Base-by-base conservation (phyloP, 2,888 invertebrate genomes). In the Salticus scenicus region DNA sequence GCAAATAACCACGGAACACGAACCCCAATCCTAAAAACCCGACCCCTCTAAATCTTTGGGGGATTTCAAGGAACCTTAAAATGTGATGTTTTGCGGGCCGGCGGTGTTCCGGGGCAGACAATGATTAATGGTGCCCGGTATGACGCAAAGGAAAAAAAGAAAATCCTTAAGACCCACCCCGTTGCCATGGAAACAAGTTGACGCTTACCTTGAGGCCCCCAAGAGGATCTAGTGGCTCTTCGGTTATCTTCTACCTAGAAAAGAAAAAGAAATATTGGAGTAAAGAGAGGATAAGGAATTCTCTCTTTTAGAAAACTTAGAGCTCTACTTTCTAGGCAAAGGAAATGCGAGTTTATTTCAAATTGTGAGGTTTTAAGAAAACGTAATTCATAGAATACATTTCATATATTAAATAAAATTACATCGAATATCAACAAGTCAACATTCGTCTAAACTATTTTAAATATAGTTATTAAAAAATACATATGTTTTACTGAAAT, bases 151-250 rank as follows among this genome's bases (percentile, higher is more conserved):
- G 72, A 71, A 41, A 70, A 57, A 37, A 72, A 51, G 8, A 41
- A 47, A 84, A 84, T 51, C 73, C 77, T 84, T 69, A 77, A 77
- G 77, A 77, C 31, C 67, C 33, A 67, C 67, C 67, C 67, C 73
- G 86, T 86, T 80, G 72, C 67, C 76, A 86, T 86, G 76, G 66
- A 71, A 51, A 86, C 83, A 51, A 71, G 76, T 83, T 83, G 83
- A 84, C 86, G 86, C 86, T 86, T 81, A 86, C 86, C 86, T 86
- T 75, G 86, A 86, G 86, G 86, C 67, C 86, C 86, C 86, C 74
- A 77, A 64, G 86, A 86, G 83, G 83, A 84, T 86, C 85, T 79
- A 79, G 85, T 85, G 85, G 79, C 69, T 85, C 85, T 79, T 57
- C 85, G 79, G 85, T 79, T 85, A 85, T 85, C 86, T 86, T 86